Conservation (phyloP, 2,888 invertebrate genomes). For the Hyalella azteca region DNA sequence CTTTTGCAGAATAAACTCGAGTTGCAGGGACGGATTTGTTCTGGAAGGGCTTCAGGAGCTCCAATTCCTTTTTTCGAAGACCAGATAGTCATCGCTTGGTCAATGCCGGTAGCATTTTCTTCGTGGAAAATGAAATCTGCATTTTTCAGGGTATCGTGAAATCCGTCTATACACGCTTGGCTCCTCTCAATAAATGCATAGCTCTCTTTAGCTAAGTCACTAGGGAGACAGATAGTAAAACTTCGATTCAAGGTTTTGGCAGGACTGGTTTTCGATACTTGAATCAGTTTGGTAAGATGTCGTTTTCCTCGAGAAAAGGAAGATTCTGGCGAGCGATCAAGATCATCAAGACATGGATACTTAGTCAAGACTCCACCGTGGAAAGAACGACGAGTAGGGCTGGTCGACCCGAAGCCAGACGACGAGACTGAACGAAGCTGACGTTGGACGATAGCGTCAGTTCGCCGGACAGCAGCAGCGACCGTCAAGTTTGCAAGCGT, state of each 20-base stretch:
- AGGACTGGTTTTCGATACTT: not conserved
- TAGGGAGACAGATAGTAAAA: conserved; percentile 4
- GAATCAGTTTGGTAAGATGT: not conserved
- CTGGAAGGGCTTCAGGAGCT: not conserved
- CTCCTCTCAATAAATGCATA: not conserved
- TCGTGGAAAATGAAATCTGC: conserved; percentile 21
- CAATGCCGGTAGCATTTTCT: not conserved
- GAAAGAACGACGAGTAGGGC: conserved; percentile 52
- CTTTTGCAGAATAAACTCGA: not conserved
- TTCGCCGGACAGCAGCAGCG: not conserved
- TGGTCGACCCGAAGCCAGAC: conserved; percentile 29
- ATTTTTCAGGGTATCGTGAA: not conserved
- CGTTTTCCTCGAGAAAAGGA: not conserved
- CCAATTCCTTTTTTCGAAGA: too few species aligned
- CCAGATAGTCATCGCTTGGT: not conserved
- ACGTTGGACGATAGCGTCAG: not conserved
- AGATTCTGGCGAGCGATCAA: not conserved
- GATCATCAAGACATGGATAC: not conserved
- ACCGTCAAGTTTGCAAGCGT: not conserved
- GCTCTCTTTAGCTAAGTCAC: not conserved
- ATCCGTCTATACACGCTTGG: not conserved
- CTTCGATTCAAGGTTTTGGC: not conserved
- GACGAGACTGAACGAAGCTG: conserved; percentile 27
- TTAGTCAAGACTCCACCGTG: conserved; percentile 39
- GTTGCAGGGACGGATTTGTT: not conserved